Base-by-base conservation (phyloP, 2,797 vertebrate species). In the Eutrigla gurnardus region DNA sequence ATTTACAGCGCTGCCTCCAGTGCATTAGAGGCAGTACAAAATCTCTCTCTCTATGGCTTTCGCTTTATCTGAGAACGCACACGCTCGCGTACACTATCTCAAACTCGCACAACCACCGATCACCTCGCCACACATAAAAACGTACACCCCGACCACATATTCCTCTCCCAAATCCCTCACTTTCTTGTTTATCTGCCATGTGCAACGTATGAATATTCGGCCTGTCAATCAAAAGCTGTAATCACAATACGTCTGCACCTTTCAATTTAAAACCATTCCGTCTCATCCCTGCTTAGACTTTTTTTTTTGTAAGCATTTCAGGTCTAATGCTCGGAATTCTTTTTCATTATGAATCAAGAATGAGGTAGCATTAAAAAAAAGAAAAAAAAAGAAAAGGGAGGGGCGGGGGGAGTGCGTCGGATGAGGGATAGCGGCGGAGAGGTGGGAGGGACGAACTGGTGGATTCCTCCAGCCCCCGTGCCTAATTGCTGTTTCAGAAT, bases 401-500 rank as follows among this genome's bases (percentile, higher is more conserved):
- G 89, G 61, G 43, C 6, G 75, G 40, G 75, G 49, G 53, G 62
- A 63, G 59, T 37, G 73, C 84, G 80, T 71, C 33, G 70, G 73
- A 75, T 75, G 82, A 80, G 78, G 83, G 83, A 77, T 72, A 72
- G 88, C 60, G 36, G 82, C 54, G 9, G 49, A 60, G 71, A 85
- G 73, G 37, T n/a, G 75, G 89, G 84, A 80, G 83, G 77, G 80
- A 83, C 58, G 63, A 66, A 65, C 73, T 46, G 82, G 94, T 94
- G 91, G 94, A 93, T 95, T 96, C 96, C 96, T 94, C 91, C 95
- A 95, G 95, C 82, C 96, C 25, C 94, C 93, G 92, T 95, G 96
- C 96, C 96, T 99, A 99, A 99, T 99, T 99, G 97, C 97, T 96
- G 95, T 97, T 99, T 98, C 97, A 96, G 96, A 97, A 98, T 96